Base-by-base conservation (phyloP, 2,888 invertebrate species). In the Choristoneura rosaceana region DNA sequence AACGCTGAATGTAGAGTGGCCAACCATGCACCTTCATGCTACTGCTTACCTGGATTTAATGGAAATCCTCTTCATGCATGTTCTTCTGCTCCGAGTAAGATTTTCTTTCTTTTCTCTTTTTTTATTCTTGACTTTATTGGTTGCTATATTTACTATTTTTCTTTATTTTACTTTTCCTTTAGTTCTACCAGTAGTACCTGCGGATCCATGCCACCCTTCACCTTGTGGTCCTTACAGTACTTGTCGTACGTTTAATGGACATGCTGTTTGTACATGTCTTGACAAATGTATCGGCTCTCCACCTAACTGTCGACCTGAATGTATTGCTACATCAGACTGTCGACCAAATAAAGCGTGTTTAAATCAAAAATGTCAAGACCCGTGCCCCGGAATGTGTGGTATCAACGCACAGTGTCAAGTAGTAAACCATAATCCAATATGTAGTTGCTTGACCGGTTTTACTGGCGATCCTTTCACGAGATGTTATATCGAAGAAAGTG, bases 161-260 rank as follows among this genome's bases (percentile, higher is more conserved):
- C 83, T 83, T 85, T 86, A 80, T 86, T 79, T 84, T 77, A 75
- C 80, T 79, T 79, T 80, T 80, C 81, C 85, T 89, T 81, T 90
- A 92, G 93, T 87, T 93, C 82, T 83, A 82, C 91, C 90, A 77
- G 94, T 91, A 78, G 94, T 91, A 82, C 87, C 90, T 83, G 86
- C 92, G 84, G 95, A 96, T 85, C 97, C 97, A 34, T 97, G 97
- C 85, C 92, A 95, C 82, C 97, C 97, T 74, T 96, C 96, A 78
- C 97, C 97, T 75, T 97, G 97, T 88, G 97, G 97, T 75, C 96
- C 97, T 12, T 96, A 97, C 85, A 97, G 97, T 90, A 95, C 96
- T 80, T 97, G 97, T 90, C 95, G 96, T 70, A 95, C 95, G 65
- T 95, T 95, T 81, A 96, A 96, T 80, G 96, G 96, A 65, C 96